Evolutionary conservation across 2,113 vertebrate genomes (phyloP), one percentile per base, ranked within the genome.

Genomic region (Podarcis cretensis): DNA sequence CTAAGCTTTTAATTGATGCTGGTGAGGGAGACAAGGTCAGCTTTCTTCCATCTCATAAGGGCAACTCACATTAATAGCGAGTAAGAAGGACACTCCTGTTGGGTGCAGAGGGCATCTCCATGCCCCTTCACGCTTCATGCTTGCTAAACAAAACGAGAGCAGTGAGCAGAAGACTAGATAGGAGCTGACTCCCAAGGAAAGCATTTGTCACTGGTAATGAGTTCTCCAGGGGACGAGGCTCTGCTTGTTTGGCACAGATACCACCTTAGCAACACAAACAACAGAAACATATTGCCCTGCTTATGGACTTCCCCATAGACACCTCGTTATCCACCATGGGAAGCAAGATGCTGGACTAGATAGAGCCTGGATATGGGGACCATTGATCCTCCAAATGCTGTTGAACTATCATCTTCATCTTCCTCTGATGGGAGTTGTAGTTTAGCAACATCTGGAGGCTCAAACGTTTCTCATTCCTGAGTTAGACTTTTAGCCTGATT

Each of bases 1-100:
- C 88, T 83, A 95, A 95, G 75, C 84, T 83, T 84, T 7, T 85
- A 86, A 91, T 90, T 92, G 90, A 93, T 74, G 87, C 89, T 93
- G 54, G 83, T 63, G 20, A 83, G 85, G 92, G 93, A 37, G 10
- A 91, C 90, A 25, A 85, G 79, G 27, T 88, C 18, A 86, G 92
- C 91, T 81, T 92, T 27, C 83, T 32, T 74, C 87, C 43, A 25
- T 65, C 90, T 68, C 23, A 25, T 92, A 90, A 30, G 5, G 84
- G 57, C 37, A 85, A 71, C 35, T 92, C 40, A 18, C 78, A 35
- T 81, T 43, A 74, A 32, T 81, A 69, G 48, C 43, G 40, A 85
- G 71, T 25, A 30, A 8, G 5, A 92, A 37, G 35, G 48, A 78
- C 9, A 37, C 6, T 25, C 81, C 10, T 30, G 4, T 35, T 75